phyloP scores from a whole-genome alignment of 2,113 vertebrate genomes.

The Zapus hudsonius region DNA sequence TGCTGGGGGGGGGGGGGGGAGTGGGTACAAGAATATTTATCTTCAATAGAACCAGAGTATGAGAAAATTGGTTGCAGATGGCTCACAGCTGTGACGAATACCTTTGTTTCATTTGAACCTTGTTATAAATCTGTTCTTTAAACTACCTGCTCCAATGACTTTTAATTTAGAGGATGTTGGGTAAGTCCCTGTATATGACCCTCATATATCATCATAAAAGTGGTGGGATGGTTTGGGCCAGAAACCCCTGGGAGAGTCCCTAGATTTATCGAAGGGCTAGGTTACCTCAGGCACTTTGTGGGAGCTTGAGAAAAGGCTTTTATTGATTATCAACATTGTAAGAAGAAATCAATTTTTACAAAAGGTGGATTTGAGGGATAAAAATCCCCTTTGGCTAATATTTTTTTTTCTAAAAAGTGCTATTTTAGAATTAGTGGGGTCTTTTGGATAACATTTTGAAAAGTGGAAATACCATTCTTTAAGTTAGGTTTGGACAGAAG shows the following conservation, averaged over 20 bases:
- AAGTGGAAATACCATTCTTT: conserved; percentile 11
- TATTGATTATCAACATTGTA: conserved; percentile 74
- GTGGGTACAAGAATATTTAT: conserved; percentile 69
- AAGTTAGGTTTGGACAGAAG: not conserved
- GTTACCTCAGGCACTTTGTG: conserved; percentile 59
- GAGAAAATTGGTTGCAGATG: conserved; percentile 81
- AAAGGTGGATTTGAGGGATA: not conserved
- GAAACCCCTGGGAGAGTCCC: conserved; percentile 20
- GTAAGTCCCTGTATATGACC: conserved; percentile 66
- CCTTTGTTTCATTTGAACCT: conserved; percentile 79
- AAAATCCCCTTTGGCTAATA: conserved; percentile 1
- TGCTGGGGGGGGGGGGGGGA: not conserved
- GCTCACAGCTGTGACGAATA: conserved; percentile 76
- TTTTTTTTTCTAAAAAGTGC: not conserved
- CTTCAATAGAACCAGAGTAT: conserved; percentile 64
- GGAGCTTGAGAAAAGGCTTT: conserved; percentile 58
- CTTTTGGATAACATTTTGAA: not conserved
- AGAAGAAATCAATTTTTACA: conserved; percentile 65
- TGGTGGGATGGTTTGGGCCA: not conserved
- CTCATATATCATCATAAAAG: conserved; percentile 72
- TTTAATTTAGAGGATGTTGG: conserved; percentile 73
- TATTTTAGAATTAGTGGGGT: conserved; percentile 17
- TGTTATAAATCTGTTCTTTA: conserved; percentile 76
- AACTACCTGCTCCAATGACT: conserved; percentile 66
- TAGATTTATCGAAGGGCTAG: conserved; percentile 72